Evolutionary conservation across 1,140 invertebrate genomes (phyloP), one percentile per base, ranked within the genome.

Genomic region (Drosophila parabipectinata): DNA sequence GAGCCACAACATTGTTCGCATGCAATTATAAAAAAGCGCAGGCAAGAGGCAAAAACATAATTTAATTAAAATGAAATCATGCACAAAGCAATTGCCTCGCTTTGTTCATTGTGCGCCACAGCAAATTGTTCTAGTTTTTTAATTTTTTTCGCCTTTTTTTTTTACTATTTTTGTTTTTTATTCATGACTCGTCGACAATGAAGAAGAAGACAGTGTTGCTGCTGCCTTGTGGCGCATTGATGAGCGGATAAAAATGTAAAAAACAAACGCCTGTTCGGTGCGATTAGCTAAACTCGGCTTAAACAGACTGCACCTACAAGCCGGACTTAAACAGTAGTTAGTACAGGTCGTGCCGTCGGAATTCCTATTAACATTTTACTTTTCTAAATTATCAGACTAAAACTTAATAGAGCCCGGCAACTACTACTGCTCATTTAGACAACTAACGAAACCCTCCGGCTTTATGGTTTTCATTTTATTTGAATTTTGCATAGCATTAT

Each of bases 31-130:
- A 72, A 72, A 78, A 59, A 60, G 58, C 77, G 66, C 71, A 78
- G 52, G 48, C 56, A 48, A 56, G 54, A 64, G 71, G 69, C 60
- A 77, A 77, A 80, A 85, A 79, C 83, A 88, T 88, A 88, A 88
- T 88, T 88, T 88, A 88, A 88, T 88, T 88, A 88, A 88, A 88
- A 88, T 88, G 83, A 88, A 88, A 88, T 88, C 83, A 88, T 88
- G 83, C 83, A 88, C 83, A 87, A 71, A 88, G 83, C 79, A 79
- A 85, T 87, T 87, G 83, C 79, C 76, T 83, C 72, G 84, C 83
- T 85, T 85, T 85, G 78, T 85, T 87, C 78, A 82, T 75, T 84
- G 81, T 84, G 80, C 80, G 77, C 80, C 47, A 63, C 55, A 64
- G 77, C 79, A 87, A 83, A 88, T 87, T 88, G 82, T 85, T 85